Base-by-base conservation (phyloP, 2,888 invertebrate species). In the Callimorpha dominula region DNA sequence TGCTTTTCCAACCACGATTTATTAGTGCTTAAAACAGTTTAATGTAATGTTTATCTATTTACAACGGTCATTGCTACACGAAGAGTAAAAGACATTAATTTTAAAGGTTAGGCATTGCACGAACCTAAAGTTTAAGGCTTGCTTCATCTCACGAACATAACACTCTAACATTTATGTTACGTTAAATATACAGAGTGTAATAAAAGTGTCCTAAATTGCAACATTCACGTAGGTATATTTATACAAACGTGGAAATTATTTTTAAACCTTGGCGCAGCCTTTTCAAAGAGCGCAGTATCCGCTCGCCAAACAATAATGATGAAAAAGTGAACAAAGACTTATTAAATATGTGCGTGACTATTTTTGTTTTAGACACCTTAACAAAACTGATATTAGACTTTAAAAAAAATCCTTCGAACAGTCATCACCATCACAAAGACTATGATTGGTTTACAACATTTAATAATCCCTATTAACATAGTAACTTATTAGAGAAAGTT, bases 401-500 rank as follows among this genome's bases (percentile, higher is more conserved):
- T 15, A 42, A 17, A 17, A 17, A 42, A 63, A 64, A 40, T 31
- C 15, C 40, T 42, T 57, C 11, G 12, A 57, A 60, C 14, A 60
- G 14, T 31, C 31, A 31, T 31, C 12, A 60, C 31, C 31, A 31
- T 31, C 12, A 60, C 31, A 60, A 60, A 12, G 11, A 14, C 12
- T 60, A 31, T 31, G 31, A 31, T 31, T 31, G 31, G 31, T 31
- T 31, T 31, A 31, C 31, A 31, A 31, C 2, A 31, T n/a, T 40
- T 62, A 20, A 68, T 62, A 42, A n/a, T 12, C 15, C 49, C 65
- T 49, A 14, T 62, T 64, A 15, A 54, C 14, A 54, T 50, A 70
- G 50, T 80, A 75, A 78, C 77, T 74, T 76, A 81, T 85, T 83
- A 85, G 81, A 82, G 87, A 91, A 91, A 90, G 86, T 87, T 68